Percentiles rank a stretch among this genome's conserved stretches.
Evolutionary conservation across 2,113 vertebrate genomes (phyloP).

Genomic region (Isurus oxyrinchus): DNA sequence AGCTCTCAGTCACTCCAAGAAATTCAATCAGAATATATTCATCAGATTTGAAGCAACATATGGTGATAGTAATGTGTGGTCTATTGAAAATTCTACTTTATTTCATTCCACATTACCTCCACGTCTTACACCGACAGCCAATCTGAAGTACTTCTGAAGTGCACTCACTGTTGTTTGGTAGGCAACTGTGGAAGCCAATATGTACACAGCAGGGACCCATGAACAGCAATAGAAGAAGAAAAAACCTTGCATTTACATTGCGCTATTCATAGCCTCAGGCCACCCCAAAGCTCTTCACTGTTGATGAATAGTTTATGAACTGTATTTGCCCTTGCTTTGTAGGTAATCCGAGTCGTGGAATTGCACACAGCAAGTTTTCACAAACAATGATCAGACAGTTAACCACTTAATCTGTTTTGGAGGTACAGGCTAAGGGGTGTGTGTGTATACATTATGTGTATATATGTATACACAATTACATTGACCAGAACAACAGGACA

Average conservation of each 20-base stretch:
- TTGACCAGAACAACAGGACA: not conserved
- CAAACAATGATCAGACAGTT: not conserved
- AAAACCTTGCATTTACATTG: not conserved
- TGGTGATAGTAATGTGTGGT: not conserved
- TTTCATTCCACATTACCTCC: not conserved
- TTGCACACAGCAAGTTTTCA: not conserved
- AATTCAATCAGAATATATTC: slow-evolving; percentile 3
- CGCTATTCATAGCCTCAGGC: not conserved
- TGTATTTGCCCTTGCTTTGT: not conserved
- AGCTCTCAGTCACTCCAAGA: not conserved
- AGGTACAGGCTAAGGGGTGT: not conserved
- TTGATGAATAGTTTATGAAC: not conserved
- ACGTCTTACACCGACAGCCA: not conserved
- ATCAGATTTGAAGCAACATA: not conserved
- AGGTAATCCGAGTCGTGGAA: not conserved
- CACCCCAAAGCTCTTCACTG: not conserved
- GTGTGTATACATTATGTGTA: no score
- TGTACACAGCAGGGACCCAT: not conserved
- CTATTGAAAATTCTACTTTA: not conserved
- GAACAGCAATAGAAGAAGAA: not conserved
- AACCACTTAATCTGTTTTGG: not conserved
- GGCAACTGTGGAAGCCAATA: not conserved
- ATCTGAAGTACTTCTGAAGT: slow-evolving; percentile 6
- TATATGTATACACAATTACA: no score
- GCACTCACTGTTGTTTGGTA: not conserved